Conservation (phyloP, 2,113 vertebrate species). For the Corapipo altera region DNA sequence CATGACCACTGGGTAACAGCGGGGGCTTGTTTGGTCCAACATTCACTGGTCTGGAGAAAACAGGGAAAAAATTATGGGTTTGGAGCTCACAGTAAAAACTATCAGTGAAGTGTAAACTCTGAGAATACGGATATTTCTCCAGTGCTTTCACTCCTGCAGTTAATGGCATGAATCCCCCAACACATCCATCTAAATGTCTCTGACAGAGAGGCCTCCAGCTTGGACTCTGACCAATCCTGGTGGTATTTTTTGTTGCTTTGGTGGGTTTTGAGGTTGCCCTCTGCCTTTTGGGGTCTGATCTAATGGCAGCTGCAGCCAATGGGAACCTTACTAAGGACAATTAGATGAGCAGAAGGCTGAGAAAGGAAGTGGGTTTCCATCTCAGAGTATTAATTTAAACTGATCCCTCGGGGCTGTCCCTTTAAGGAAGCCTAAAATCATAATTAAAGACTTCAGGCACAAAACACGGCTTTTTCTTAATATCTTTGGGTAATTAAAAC, state of each 20-base stretch:
- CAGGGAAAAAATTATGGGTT: background rate
- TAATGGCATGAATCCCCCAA: background rate
- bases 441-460: background rate
- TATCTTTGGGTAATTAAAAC: background rate
- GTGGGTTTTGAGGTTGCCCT: background rate
- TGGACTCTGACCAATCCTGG: background rate
- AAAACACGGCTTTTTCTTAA: background rate
- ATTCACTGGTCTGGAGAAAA: background rate
- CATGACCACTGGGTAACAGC: background rate
- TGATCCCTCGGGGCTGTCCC: background rate
- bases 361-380: background rate
- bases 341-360: background rate
- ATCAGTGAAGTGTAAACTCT: rapidly evolving
- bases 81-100: background rate
- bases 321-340: background rate
- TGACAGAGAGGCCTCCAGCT: background rate
- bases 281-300: background rate
- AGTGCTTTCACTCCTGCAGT: background rate
- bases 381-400: background rate
- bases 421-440: background rate
- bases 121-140: background rate
- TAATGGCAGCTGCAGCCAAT: background rate
- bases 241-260: background rate
- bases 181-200: background rate
- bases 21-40: background rate